phyloP scores from a whole-genome alignment of 1,140 invertebrate species.

The Bursaphelenchus mucronatus region DNA sequence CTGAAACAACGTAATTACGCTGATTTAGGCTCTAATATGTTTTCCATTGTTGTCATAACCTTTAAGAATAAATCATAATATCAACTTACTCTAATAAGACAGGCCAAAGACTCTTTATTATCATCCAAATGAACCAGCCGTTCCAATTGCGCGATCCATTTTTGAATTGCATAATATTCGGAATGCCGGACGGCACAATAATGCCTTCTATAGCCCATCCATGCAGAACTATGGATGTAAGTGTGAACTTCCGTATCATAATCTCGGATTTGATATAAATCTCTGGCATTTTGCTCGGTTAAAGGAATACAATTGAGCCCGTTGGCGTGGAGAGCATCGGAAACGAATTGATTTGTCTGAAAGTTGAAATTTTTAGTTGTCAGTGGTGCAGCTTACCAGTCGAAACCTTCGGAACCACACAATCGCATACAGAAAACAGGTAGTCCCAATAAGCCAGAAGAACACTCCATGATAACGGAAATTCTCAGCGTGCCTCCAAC shows the following conservation, averaged over 20 bases:
- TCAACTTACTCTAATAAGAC: conserved; percentile 6
- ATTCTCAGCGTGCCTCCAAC: neutral
- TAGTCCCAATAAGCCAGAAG: neutral
- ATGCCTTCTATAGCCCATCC: conserved; percentile 1
- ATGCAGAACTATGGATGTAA: neutral
- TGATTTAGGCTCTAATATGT: too few species aligned
- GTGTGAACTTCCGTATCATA: conserved; percentile 8
- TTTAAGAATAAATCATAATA: neutral
- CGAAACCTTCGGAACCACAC: conserved; percentile 1
- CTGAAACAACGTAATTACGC: too few species aligned
- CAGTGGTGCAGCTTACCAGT: conserved; percentile 9
- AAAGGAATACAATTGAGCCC: conserved; percentile 17
- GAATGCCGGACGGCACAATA: conserved; percentile 9
- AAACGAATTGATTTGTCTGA: conserved; percentile 15
- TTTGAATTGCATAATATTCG: conserved; percentile 16
- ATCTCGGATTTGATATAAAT: conserved; percentile 14
- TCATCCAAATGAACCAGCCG: neutral
- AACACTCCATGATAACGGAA: conserved; percentile 4
- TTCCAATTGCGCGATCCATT: conserved; percentile 21
- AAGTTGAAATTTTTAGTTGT: too few species aligned
- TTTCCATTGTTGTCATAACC: too few species aligned
- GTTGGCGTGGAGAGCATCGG: conserved; percentile 9
- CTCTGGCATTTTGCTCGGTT: conserved; percentile 3
- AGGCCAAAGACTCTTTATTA: conserved; percentile 1
- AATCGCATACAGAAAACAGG: conserved; percentile 3